Evolutionary conservation across 1,140 invertebrate species (phyloP), one percentile per base, ranked within the genome.

Genomic region (Lasioglossum baleicum): DNA sequence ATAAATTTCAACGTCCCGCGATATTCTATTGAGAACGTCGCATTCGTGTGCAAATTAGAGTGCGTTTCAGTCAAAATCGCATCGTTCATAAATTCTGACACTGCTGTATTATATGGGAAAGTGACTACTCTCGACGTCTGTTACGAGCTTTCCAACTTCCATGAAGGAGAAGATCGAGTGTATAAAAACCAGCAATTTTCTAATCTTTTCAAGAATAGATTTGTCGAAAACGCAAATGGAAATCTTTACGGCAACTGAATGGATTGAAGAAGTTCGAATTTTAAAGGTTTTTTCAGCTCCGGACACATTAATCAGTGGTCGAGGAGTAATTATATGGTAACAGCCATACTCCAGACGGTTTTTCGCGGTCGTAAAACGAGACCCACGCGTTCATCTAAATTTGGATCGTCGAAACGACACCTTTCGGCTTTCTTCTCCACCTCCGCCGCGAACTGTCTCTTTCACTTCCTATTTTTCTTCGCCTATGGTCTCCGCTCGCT

Each of bases 381-480:
- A 7, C 31, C 73, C 64, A 26, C 74, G 64, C 31, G 64, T 65
- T 15, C 13, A 10, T 44, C 74, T 68, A 68, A 75, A 65, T 75
- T 75, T 35, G 22, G 22, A 44, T 22, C 53, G 40, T 8, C 22
- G 26, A 42, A 20, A 44, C 58, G 40, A 56, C 63, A 31, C 7
- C 8, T 31, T 63, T 48, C 42, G 7, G 6, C 10, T 31, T 31
- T 60, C 17, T 17, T n/a, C 22, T 31, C 0, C 17, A 22, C 56
- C 3, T 44, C 44, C 42, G 3, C 20, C 7, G 13, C n/a, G 6
- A 8, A 7, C 42, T 31, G 48, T 56, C 17, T 17, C 31, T 3
- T 20, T 63, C 8, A 56, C 35, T 20, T 51, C 26, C 40, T 70
- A 40, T 61, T 51, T 53, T 53, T 20, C 51, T 53, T 53, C 51